Percentiles rank a stretch among this genome's conserved stretches.
These are phyloP conservation scores for Pterocles orientalis DNA, from an alignment of 2,113 vertebrate species.

Conservation along the genomic window DNA sequence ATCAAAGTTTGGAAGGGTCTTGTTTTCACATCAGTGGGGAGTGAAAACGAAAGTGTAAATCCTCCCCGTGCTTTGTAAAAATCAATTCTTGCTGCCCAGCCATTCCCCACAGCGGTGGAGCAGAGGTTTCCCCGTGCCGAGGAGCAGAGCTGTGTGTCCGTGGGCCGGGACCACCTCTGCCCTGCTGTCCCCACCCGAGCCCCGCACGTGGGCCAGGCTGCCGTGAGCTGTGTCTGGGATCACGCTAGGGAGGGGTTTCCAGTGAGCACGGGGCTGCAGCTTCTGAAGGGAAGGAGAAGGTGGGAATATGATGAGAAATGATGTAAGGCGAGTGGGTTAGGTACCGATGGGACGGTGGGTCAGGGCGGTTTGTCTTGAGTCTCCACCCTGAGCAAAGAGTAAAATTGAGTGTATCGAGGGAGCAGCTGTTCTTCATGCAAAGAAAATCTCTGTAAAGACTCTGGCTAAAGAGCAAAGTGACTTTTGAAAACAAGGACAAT, in stretches of 20 bases:
- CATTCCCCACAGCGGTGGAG: rapidly evolving
- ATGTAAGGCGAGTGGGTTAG: too few species aligned
- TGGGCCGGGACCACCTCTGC: neutral
- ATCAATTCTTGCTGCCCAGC: neutral
- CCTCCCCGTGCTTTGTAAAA: neutral
- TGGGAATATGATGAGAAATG: neutral
- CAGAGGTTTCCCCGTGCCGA: rapidly evolving
- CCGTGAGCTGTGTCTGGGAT: too few species aligned
- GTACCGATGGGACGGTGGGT: neutral
- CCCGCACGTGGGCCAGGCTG: too few species aligned
- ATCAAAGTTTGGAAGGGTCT: neutral
- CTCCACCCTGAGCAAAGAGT: neutral
- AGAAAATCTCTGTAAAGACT: neutral
- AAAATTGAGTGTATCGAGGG: rapidly evolving
- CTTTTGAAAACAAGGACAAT: neutral
- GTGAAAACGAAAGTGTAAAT: neutral
- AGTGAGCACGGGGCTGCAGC: rapidly evolving
- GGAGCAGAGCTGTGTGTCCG: neutral
- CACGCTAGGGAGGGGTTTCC: rapidly evolving
- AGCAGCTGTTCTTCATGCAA: neutral
- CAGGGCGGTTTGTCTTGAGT: too few species aligned
- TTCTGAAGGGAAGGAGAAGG: neutral
- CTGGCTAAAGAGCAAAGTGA: neutral
- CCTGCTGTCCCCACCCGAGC: neutral
- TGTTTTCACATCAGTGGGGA: neutral